Base-by-base conservation (phyloP, 2,113 vertebrate species). In the Semicossyphus pulcher region DNA sequence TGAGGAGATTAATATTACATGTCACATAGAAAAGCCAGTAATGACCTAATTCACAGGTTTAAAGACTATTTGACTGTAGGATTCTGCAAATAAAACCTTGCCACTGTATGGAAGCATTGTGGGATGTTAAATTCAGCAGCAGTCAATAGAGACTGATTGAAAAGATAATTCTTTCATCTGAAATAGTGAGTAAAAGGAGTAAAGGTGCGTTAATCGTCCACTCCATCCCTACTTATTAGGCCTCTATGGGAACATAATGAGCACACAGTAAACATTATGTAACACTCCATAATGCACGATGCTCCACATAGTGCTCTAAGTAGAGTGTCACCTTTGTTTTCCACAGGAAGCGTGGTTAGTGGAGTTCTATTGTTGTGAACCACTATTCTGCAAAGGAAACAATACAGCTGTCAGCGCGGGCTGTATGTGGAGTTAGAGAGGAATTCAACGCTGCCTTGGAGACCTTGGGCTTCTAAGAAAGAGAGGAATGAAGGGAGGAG, bases 401-500 rank as follows among this genome's bases (percentile, higher is more conserved):
- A 68, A 79, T 75, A 18, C 61, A 81, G 57, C 67, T 76, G 78
- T 84, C 75, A 75, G 36, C 1, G 36, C 61, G 1, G 1, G 6
- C 53, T 32, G 78, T 14, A 20, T 57, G 34, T 52, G 52, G 59
- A 76, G 78, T 78, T 52, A 23, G 48, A 68, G 64, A 68, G 63
- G 66, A 79, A 72, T 58, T 54, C 68, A 51, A 31, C 52, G 4
- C 49, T 15, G 49, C 39, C 62, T 58, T 47, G n/a, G 59, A 88
- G 64, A 89, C 75, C 72, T 66, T 77, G 68, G 67, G 65, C 74
- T 77, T 78, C 63, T 59, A 81, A 75, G 72, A 81, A 73, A 75
- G 47, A 41, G 37, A 65, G 45, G 31, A 61, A 60, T 32, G 21
- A 42, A 48, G 25, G 45, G 10, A 34, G 44, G 9, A 49, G 37